Conservation (phyloP, 37 sponge, comb jelly and placozoan species). For the Agelas oroides region DNA sequence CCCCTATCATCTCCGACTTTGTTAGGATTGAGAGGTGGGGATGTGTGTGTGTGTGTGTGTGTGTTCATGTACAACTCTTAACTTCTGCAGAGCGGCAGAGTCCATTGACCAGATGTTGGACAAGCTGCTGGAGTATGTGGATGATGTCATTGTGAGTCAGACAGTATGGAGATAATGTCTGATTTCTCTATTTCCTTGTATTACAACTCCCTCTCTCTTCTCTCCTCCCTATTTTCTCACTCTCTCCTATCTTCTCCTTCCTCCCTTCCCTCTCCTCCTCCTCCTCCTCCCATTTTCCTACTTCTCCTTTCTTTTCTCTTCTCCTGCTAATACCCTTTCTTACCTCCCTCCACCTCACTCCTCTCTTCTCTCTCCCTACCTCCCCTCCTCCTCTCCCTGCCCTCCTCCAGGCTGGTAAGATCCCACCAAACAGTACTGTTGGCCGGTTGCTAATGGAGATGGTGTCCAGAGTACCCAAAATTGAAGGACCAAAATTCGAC, state of each 20-base stretch:
- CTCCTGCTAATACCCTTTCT: background rate
- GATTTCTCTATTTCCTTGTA: too few relatives aligned
- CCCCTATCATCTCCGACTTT: conserved; percentile 26
- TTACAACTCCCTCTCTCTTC: too few relatives aligned
- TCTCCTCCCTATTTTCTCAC: background rate
- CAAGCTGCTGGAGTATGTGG: conserved; percentile 62
- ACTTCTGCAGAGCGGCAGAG: conserved; percentile 9
- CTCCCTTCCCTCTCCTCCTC: background rate
- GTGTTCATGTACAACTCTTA: background rate
- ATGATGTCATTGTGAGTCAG: conserved; percentile 66
- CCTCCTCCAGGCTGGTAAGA: conserved; percentile 58
- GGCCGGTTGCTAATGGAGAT: conserved; percentile 80
- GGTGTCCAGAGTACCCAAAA: conserved; percentile 71
- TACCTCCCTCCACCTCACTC: background rate
- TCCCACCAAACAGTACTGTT: conserved; percentile 54
- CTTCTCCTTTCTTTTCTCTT: too few relatives aligned
- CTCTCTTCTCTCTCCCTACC: too few relatives aligned
- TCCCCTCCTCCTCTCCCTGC: background rate
- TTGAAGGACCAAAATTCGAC: conserved; percentile 75
- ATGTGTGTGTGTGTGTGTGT: conserved; percentile 14
- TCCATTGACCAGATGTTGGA: conserved; percentile 40
- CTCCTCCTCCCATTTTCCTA: too few relatives aligned
- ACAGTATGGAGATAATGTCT: too few relatives aligned
- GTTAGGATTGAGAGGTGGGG: conserved; percentile 30
- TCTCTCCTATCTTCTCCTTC: background rate